Percentiles rank a stretch among this genome's conserved stretches.
These are phyloP conservation scores for Orchesella flavescens DNA, from an alignment of 2,888 invertebrate species.

Conservation along the genomic window DNA sequence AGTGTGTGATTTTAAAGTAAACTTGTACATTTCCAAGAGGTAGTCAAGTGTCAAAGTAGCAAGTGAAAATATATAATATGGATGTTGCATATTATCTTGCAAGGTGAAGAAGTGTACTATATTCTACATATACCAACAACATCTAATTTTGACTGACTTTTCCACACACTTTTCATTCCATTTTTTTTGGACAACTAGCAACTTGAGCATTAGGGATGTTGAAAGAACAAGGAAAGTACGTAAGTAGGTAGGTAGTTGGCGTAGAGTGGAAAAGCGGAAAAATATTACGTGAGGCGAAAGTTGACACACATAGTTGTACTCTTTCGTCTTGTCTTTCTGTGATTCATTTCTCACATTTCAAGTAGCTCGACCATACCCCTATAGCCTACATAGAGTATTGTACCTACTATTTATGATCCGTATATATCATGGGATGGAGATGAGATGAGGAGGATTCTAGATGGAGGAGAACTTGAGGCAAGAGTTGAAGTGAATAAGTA, in stretches of 20 bases:
- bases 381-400: too few relatives aligned
- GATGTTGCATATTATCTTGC: too few relatives aligned
- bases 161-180: neutral
- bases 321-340: conserved; percentile 40
- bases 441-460: neutral
- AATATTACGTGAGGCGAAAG: conserved; percentile 9
- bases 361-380: neutral
- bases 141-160: neutral
- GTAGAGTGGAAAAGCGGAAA: neutral
- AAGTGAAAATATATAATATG: too few relatives aligned
- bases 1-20: too few relatives aligned
- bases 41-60: too few relatives aligned
- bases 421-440: too few relatives aligned
- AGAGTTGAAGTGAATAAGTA: too few relatives aligned
- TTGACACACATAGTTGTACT: conserved; percentile 38
- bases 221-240: neutral
- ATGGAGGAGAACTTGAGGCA: too few relatives aligned
- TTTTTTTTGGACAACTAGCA: conserved; percentile 1
- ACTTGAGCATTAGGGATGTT: conserved; percentile 11
- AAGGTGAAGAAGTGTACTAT: too few relatives aligned
- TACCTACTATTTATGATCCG: too few relatives aligned
- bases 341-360: conserved; percentile 23
- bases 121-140: too few relatives aligned
- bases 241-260: neutral
- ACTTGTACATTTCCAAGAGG: too few relatives aligned